These are phyloP conservation scores for Platichthys stellatus DNA, from an alignment of 2,113 vertebrate genomes.

Conservation along the genomic window DNA sequence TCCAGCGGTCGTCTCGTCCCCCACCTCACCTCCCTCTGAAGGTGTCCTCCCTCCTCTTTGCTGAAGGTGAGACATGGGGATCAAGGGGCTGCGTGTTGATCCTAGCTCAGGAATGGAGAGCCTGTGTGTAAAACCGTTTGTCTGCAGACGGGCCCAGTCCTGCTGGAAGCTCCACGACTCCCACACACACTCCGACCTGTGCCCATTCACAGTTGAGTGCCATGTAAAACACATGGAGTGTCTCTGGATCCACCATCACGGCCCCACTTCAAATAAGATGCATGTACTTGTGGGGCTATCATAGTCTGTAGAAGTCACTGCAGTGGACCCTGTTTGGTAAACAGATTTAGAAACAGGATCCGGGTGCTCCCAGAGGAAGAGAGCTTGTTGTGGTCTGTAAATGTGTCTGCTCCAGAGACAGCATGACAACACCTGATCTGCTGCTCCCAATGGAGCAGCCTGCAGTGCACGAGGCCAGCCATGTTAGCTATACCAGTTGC, in stretches of 20 bases:
- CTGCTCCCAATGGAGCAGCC: conserved; percentile 33
- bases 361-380: conserved; percentile 36
- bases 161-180: conserved; percentile 63
- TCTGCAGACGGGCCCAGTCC: conserved; percentile 59
- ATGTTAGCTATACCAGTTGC: conserved; percentile 36
- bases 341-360: conserved; percentile 32
- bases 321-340: conserved; percentile 45
- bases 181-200: conserved; percentile 56
- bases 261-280: conserved; percentile 38
- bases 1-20: conserved; percentile 25
- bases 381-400: conserved; percentile 56
- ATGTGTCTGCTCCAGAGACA: conserved; percentile 54
- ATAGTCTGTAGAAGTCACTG: not conserved
- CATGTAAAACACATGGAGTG: conserved; percentile 65
- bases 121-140: conserved; percentile 72
- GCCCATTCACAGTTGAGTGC: conserved; percentile 74
- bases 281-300: conserved; percentile 12
- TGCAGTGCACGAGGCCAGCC: conserved; percentile 7
- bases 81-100: conserved; percentile 77
- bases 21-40: conserved; percentile 27
- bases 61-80: conserved; percentile 64
- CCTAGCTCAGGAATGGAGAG: conserved; percentile 77
- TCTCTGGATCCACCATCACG: conserved; percentile 35
- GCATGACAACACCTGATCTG: conserved; percentile 65
- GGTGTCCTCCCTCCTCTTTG: conserved; percentile 24